Base-by-base conservation (phyloP, 2,888 invertebrate species). In the Conistra vaccinii region DNA sequence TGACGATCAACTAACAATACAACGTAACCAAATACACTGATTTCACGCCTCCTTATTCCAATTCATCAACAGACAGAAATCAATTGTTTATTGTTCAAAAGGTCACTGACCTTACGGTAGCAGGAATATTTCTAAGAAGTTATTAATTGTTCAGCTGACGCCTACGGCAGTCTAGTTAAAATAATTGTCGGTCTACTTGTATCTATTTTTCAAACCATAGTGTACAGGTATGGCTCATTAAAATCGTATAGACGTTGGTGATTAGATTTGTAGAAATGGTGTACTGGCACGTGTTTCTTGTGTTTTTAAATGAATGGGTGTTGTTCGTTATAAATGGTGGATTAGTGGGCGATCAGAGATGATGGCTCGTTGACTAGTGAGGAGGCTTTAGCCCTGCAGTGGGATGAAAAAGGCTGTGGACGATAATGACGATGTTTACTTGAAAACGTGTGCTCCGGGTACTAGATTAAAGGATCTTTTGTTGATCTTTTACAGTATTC, bases 141-240 rank as follows among this genome's bases (percentile, higher is more conserved):
- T 88, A 89, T 89, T 90, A 89, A 89, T 91, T 85, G 84, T 86
- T 62, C 67, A 67, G 53, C 62, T 69, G 39, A 57, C 68, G 89
- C 91, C 87, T 66, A 35, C 39, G 86, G 90, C 88, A 76, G 69
- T 61, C 88, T 88, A 84, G 88, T 89, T 89, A 88, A 73, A 85
- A 81, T 90, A 90, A 91, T 91, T 89, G 87, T 89, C 84, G 81
- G 83, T 87, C 78, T 84, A 88, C 78, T 74, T 79, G 76, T 69
- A 81, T 85, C 87, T 83, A 91, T 90, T 89, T 88, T 87, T 91
- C 89, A 90, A 90, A 83, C 87, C 91, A 90, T 90, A 91, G 81
- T 86, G 91, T 90, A 84, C 91, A 32, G 6, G 80, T 68, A 80
- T 55, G 75, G 73, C 83, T 91, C 86, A 89, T 91, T 91, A 90